Evolutionary conservation across 2,797 vertebrate genomes (phyloP).

Genomic region (Hemitrygon akajei): DNA sequence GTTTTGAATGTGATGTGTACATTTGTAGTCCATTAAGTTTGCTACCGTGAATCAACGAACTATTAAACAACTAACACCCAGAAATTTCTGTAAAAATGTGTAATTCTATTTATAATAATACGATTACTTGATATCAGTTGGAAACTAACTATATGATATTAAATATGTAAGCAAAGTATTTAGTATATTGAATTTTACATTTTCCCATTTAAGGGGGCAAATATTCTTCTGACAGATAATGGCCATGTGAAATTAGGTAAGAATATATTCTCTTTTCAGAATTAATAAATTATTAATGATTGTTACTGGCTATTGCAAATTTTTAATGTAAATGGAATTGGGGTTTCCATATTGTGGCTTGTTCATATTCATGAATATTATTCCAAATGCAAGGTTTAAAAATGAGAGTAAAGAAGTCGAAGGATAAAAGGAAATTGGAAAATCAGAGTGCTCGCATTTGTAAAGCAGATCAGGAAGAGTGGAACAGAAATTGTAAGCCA

Average conservation of each 20-base stretch:
- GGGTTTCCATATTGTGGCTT: background rate
- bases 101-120: background rate
- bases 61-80: background rate
- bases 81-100: background rate
- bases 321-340: background rate
- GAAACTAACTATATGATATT: background rate
- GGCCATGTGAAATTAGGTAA: slow-evolving; percentile 95
- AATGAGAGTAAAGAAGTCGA: background rate
- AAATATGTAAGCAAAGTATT: background rate
- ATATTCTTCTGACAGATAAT: slow-evolving; percentile 94
- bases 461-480: background rate
- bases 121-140: background rate
- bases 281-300: background rate
- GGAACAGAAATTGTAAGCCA: background rate
- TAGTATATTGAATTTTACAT: background rate
- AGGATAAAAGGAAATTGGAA: background rate
- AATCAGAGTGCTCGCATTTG: background rate
- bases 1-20: too few relatives aligned
- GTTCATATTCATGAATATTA: background rate
- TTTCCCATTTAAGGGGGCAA: slow-evolving; percentile 75
- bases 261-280: slow-evolving; percentile 43
- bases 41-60: background rate
- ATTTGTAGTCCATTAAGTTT: background rate
- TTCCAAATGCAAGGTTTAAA: background rate
- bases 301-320: background rate